Percentiles rank a stretch among this genome's conserved stretches.
Conservation (phyloP, 2,797 vertebrate genomes). For the Onychomys leucogaster region DNA sequence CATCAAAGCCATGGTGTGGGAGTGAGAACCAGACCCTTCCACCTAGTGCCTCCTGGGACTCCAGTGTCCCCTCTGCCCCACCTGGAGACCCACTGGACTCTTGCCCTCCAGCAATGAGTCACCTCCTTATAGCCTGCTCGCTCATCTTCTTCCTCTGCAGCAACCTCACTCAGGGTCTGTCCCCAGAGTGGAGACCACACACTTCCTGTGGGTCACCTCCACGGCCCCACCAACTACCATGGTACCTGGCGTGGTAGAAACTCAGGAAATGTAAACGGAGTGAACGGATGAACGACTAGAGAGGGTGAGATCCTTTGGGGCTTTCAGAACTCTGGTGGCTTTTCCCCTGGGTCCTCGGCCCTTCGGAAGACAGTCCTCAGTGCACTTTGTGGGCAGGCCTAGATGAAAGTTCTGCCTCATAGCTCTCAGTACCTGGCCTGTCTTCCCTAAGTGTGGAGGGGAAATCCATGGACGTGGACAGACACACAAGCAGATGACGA, state of each 20-base stretch:
- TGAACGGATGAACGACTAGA: rapidly evolving
- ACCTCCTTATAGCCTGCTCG: neutral
- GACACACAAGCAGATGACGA: neutral
- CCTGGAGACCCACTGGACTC: neutral
- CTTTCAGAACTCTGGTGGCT: rapidly evolving
- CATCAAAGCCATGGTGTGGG: rapidly evolving
- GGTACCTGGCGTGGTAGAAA: neutral
- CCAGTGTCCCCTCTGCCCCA: neutral
- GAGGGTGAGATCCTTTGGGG: rapidly evolving
- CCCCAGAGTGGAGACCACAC: neutral
- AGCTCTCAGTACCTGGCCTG: neutral
- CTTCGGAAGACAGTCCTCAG: neutral
- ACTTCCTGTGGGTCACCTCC: neutral
- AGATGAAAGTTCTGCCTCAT: neutral
- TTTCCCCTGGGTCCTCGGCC: neutral
- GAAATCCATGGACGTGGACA: neutral
- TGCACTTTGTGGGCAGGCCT: neutral
- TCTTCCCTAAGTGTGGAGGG: rapidly evolving
- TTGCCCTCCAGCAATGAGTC: neutral
- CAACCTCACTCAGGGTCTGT: neutral
- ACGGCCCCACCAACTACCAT: rapidly evolving
- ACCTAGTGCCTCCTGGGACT: neutral
- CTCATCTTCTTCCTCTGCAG: neutral
- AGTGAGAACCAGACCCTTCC: neutral
- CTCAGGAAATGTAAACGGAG: rapidly evolving